Evolutionary conservation across 2,113 vertebrate species (phyloP), one percentile per base, ranked within the genome.

Genomic region (Pontoporia blainvillei): DNA sequence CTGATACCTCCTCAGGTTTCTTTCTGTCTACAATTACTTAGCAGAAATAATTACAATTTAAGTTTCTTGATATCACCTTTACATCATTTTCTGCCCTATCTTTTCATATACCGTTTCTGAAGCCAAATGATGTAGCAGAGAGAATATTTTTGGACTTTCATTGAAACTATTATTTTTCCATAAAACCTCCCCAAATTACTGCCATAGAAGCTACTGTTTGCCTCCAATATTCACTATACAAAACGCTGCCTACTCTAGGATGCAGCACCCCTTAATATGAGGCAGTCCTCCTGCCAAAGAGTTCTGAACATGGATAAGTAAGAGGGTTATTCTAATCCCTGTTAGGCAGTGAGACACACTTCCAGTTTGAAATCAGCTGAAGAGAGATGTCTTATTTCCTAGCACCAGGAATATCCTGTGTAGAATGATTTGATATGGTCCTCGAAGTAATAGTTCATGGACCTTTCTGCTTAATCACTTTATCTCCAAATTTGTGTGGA

Each of bases 401-500:
- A 90, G 18, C 14, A 88, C 36, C 20, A 79, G n/a, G 21, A 90
- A 86, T 88, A 73, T 86, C 5, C 72, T 91, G 29, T 23, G 44
- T 82, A 73, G 39, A 82, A 61, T 78, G 82, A 75, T 86, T 96
- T 95, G 27, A 57, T 82, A 81, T 20, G 9, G 21, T 67, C 20
- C 21, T 91, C 34, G n/a, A 94, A 78, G 67, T 81, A 94, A 91
- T 76, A 91, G 91, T 49, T 96, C 52, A 21, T 44, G 46, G 61
- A 67, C 15, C 90, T 72, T 94, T 96, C 66, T 82, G 46, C 49
- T 96, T 95, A 94, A 97, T 95, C 91, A 89, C 46, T 91, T 94
- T 96, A 97, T 94, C 95, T 94, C 62, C 41, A 96, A 89, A 78
- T 86, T 71, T 90, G 27, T 90, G 52, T 86, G 78, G 62, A 91